Conservation (phyloP, 2,888 invertebrate species). For the Drosophila bunnanda region DNA sequence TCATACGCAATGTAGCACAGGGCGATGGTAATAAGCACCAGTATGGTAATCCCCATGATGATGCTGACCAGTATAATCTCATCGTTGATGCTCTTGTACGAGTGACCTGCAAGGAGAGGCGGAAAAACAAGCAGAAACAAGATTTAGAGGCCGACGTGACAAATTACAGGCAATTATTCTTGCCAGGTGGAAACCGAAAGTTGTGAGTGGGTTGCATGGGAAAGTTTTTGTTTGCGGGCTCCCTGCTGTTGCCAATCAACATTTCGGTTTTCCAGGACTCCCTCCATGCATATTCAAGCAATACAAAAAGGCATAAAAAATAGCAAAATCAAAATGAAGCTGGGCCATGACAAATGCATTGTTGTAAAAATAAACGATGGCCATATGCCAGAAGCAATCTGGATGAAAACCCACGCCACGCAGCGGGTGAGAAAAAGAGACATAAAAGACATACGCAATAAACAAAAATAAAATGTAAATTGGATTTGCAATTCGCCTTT, state of each 20-base stretch:
- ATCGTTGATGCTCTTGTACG: conserved; percentile 92
- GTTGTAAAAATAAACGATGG: conserved; percentile 54
- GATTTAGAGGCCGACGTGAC: conserved; percentile 43
- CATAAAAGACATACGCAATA: conserved; percentile 45
- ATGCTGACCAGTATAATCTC: conserved; percentile 95
- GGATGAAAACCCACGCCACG: conserved; percentile 19
- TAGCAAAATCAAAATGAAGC: conserved; percentile 6
- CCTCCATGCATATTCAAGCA: conserved; percentile 59
- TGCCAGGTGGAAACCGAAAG: conserved; percentile 5
- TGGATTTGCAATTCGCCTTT: conserved; percentile 40
- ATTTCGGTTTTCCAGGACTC: conserved; percentile 43
- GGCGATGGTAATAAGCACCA: conserved; percentile 91
- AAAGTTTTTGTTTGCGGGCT: conserved; percentile 1
- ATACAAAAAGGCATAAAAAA: conserved; percentile 14
- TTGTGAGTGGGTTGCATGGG: conserved; percentile 5
- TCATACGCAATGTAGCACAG: conserved; percentile 92
- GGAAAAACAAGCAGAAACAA: conserved; percentile 4
- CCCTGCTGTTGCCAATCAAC: conserved; percentile 48
- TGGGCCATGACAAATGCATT: conserved; percentile 58
- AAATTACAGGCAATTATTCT: conserved; percentile 51
- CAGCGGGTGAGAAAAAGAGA: conserved; percentile 15
- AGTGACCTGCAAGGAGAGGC: conserved; percentile 87
- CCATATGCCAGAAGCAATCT: conserved; percentile 30
- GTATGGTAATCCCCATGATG: conserved; percentile 93
- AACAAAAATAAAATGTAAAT: conserved; percentile 54